Percentiles rank a stretch among this genome's conserved stretches.
Conservation (phyloP, 1,140 invertebrate species). For the Scaptomyza hsui region DNA sequence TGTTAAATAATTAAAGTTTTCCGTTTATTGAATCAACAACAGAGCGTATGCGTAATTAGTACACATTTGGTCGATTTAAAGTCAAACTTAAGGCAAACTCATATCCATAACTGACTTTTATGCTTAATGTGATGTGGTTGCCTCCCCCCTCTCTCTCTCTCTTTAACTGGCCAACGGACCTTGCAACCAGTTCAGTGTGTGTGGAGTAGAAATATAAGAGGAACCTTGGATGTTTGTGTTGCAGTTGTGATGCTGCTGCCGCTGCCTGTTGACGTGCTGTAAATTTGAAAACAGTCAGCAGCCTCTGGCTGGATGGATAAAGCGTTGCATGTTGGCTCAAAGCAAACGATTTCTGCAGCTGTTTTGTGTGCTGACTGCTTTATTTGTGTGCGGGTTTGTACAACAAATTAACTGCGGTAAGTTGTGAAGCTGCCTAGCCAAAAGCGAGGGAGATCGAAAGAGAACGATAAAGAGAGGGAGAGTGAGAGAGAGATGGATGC, state of each 20-base stretch:
- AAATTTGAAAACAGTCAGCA: slow-evolving; percentile 76
- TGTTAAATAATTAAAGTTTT: no score
- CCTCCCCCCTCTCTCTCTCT: no score
- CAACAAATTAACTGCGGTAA: slow-evolving; percentile 78
- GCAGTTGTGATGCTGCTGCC: slow-evolving; percentile 14
- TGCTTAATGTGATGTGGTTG: slow-evolving; percentile 60
- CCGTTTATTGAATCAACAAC: slow-evolving; percentile 12
- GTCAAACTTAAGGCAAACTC: slow-evolving; percentile 32
- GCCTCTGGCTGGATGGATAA: slow-evolving; percentile 52
- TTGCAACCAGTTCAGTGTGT: not conserved
- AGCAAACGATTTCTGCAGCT: slow-evolving; percentile 68
- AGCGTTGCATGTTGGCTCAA: slow-evolving; percentile 76
- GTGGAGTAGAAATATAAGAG: not conserved
- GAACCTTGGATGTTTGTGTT: no score
- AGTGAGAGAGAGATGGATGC: not conserved
- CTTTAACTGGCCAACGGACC: slow-evolving; percentile 6
- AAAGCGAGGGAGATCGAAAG: not conserved
- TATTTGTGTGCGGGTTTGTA: slow-evolving; percentile 76
- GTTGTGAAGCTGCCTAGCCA: slow-evolving; percentile 15
- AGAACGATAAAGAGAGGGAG: not conserved
- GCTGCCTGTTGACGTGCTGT: slow-evolving; percentile 69
- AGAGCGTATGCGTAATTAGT: slow-evolving; percentile 54
- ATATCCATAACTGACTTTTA: slow-evolving; percentile 31
- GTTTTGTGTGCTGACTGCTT: slow-evolving; percentile 60
- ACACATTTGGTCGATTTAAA: slow-evolving; percentile 50